Evolutionary conservation across 2,888 invertebrate genomes (phyloP).

Genomic region (Agrotis puta): DNA sequence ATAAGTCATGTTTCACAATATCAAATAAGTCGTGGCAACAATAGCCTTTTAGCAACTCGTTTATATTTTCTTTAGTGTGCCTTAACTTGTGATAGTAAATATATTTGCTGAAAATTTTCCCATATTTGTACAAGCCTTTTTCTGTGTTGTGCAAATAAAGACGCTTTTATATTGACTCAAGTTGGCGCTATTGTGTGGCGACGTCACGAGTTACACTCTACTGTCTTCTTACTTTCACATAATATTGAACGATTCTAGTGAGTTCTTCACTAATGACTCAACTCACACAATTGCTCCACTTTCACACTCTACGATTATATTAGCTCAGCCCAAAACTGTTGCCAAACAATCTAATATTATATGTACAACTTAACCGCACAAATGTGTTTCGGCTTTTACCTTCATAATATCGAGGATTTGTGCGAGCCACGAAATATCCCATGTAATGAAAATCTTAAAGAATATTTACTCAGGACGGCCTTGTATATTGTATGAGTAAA

Average conservation of each 20-base stretch:
- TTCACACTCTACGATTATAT: slow-evolving; percentile 38
- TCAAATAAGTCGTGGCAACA: slow-evolving; percentile 34
- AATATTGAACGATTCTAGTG: slow-evolving; percentile 47
- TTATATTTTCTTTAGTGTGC: slow-evolving; percentile 52
- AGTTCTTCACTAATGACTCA: slow-evolving; percentile 48
- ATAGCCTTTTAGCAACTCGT: slow-evolving; percentile 36
- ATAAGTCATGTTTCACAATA: slow-evolving; percentile 12
- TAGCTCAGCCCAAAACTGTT: slow-evolving; percentile 39
- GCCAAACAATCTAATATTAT: slow-evolving; percentile 42
- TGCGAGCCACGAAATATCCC: slow-evolving; percentile 40
- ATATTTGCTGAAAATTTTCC: slow-evolving; percentile 75
- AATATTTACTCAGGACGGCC: slow-evolving; percentile 59
- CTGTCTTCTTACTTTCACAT: slow-evolving; percentile 60
- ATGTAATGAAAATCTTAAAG: slow-evolving; percentile 64
- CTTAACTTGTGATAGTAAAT: slow-evolving; percentile 67
- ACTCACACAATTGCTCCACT: slow-evolving; percentile 42
- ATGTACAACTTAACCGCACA: slow-evolving; percentile 46
- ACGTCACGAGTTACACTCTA: slow-evolving; percentile 67
- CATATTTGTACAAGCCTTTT: slow-evolving; percentile 76
- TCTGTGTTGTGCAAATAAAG: slow-evolving; percentile 79
- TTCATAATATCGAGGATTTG: slow-evolving; percentile 60
- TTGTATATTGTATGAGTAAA: slow-evolving; percentile 67
- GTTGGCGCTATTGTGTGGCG: slow-evolving; percentile 77
- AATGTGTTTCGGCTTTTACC: slow-evolving; percentile 54
- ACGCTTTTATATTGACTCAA: slow-evolving; percentile 77